phyloP scores from a whole-genome alignment of 2,888 invertebrate species.

The Strigamia transsilvanica region DNA sequence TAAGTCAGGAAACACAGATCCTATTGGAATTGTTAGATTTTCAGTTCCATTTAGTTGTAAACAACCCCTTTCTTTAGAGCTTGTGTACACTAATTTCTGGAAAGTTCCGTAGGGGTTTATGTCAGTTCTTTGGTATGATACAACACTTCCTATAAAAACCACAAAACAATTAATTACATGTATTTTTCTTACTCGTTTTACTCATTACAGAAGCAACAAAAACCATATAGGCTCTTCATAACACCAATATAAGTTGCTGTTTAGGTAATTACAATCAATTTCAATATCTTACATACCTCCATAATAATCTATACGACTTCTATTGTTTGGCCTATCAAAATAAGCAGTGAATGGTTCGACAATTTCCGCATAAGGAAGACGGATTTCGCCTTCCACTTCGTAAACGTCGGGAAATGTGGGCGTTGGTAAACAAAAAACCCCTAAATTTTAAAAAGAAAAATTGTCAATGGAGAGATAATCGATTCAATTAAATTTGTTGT shows the following conservation, averaged over 20 bases:
- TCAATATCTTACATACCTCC: constrained; percentile 69
- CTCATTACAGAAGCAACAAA: too few relatives aligned
- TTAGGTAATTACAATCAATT: too few relatives aligned
- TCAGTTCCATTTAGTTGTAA: constrained; percentile 82
- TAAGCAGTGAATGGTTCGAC: constrained; percentile 90
- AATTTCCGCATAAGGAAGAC: constrained; percentile 93
- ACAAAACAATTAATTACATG: background rate
- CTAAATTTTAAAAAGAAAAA: too few relatives aligned
- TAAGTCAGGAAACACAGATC: constrained; percentile 83
- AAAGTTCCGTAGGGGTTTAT: constrained; percentile 74
- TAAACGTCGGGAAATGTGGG: constrained; percentile 66
- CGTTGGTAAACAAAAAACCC: background rate
- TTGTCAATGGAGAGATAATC: background rate
- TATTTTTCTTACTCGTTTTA: constrained; percentile 52
- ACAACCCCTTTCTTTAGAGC: constrained; percentile 80
- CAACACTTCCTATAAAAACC: constrained; percentile 80
- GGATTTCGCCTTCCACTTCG: constrained; percentile 78
- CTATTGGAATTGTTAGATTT: constrained; percentile 71
- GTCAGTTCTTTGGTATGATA: constrained; percentile 81
- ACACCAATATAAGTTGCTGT: too few relatives aligned
- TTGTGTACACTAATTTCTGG: constrained; percentile 85
- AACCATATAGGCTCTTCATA: too few relatives aligned
- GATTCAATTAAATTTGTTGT: too few relatives aligned
- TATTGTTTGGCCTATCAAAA: constrained; percentile 78
- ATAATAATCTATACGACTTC: constrained; percentile 93